Base-by-base conservation (phyloP, 2,888 invertebrate genomes). In the Pyrrhia umbra region DNA sequence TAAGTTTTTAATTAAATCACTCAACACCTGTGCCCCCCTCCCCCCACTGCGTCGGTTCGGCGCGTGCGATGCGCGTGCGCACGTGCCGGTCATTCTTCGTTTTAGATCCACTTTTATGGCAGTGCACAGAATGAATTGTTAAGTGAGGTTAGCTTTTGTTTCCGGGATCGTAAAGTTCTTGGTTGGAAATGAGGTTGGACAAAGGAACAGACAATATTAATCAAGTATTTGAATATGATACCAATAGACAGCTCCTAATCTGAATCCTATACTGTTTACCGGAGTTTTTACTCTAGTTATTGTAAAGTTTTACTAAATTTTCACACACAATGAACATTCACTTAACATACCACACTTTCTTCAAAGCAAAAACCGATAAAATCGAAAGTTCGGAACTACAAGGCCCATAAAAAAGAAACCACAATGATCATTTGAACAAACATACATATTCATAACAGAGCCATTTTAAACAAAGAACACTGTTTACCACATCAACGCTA, bases 1-100 rank as follows among this genome's bases (percentile, higher is more conserved):
- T 78, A 71, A 74, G 81, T 81, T 83, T 84, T 87, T 88, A 88
- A 91, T 91, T 89, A 90, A 90, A 89, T 92, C 92, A 87, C 79
- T 92, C 90, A 72, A 80, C 92, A 92, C 92, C 91, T 92, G 92
- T 87, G 86, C 77, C 78, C 70, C 59, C 51, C 56, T 40, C 58
- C 43, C 65, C 60, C 67, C 71, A 65, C 54, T n/a, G 15, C 13
- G 13, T 16, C 21, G 55, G 50, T n/a, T 23, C 52, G 39, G 54
- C 68, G 68, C 68, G 72, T 58, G 78, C 72, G 77, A 72, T 83
- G 86, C 85, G 85, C 83, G 66, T 55, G 85, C 85, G 88, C 90
- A 84, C 83, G 89, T 85, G 87, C 85, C 80, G 42, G 25, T 67
- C 69, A 69, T 68, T 27, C 59, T 47, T 65, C 49, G 51, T 46